Evolutionary conservation across 2,888 invertebrate genomes (phyloP), one percentile per base, ranked within the genome.

Genomic region (Synergus umbraculus): DNA sequence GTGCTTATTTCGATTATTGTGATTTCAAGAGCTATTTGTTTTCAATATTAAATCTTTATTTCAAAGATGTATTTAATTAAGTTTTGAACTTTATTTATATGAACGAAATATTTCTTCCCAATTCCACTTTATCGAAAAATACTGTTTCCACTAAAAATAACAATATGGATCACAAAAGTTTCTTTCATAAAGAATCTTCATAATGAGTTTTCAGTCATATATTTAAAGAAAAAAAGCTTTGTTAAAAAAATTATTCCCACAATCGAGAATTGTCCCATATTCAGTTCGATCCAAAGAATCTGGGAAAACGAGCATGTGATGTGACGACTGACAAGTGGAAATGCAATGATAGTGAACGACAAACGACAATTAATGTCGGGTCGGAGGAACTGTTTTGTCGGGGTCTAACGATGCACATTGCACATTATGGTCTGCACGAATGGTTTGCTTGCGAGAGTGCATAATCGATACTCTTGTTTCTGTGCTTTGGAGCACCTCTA

Each of bases 401-500:
- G 69, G 69, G 46, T 29, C 76, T 77, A 79, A 58, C 65, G 76
- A 58, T 77, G 49, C 69, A 73, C 63, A 76, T 78, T 84, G 2
- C 29, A 29, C 29, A 29, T 29, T 29, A 79, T 60, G 79, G 80
- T 82, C 85, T 79, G 78, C 78, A 82, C 54, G 84, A 85, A 85
- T 84, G 86, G 85, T 86, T 79, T 87, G 85, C 87, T 79, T 87
- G 84, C 85, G 87, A 89, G 89, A 90, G 90, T 89, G 88, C 89
- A 89, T 88, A 90, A 90, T 91, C 91, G 89, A 91, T 91, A 91
- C 84, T 41, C 12, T 12, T n/a, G 60, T 22, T 29, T 4, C n/a
- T 41, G 73, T 37, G 82, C 83, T 80, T 81, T 80, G 78, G 85
- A 86, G 86, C 90, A 88, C 88, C 88, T 88, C 88, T 86, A 29